Base-by-base conservation (phyloP, 2,113 vertebrate genomes). In the Coturnix japonica region DNA sequence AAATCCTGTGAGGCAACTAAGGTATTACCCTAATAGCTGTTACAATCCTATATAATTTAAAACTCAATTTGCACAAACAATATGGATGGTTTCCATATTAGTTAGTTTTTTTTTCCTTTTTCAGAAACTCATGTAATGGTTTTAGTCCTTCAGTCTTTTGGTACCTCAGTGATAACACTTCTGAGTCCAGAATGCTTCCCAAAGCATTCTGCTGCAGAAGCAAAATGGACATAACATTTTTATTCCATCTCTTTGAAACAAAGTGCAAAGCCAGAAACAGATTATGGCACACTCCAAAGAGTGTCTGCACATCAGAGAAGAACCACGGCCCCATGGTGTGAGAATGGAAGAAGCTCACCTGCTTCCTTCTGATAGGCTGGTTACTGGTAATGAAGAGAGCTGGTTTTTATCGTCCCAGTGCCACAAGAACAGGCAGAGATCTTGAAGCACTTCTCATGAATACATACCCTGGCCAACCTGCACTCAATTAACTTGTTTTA, bases 151-250 rank as follows among this genome's bases (percentile, higher is more conserved):
- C 3, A 35, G 23, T 69, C 19, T n/a, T 88, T 91, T 53, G 74
- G 30, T 49, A 79, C 17, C 37, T 53, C 31, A 25, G 37, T 66
- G n/a, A 51, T 81, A 87, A 85, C 49, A 64, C 14, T 18, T 81
- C n/a, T 35, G 35, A 66, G 31, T 31, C 8, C 41, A 81, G 23
- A 22, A 84, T 47, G n/a, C 49, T 31, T 89, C 70, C n/a, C 35
- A 39, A 70, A 33, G 35, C 18, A 39, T 69, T 69, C 23, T 93
- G 61, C 65, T 81, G 74, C 49, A 56, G 81, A 85, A 91, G 78
- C 54, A 89, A 85, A 93, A 89, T 39, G 54, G 59, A 59, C 84
- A 91, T 69, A 51, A 79, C 91, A 93, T 46, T 59, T 87, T 87
- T 73, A 61, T 57, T 94, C 92, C 10, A 33, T 5, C 31, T 72